Conservation (phyloP, 2,113 vertebrate genomes). For the Haplochromis vanheusdeni region DNA sequence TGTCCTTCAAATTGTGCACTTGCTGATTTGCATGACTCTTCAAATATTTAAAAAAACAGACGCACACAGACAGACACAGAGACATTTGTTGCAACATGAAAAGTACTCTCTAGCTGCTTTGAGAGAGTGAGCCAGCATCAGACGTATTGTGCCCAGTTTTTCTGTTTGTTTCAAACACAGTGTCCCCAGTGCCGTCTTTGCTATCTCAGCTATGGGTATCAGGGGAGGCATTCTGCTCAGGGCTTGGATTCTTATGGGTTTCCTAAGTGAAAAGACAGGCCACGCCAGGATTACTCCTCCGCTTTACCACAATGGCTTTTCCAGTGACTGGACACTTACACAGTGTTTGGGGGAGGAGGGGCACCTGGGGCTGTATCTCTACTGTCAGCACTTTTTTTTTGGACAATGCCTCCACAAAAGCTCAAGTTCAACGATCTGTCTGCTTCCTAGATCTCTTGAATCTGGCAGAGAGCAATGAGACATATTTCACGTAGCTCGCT, state of each 20-base stretch:
- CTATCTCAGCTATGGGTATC: constrained; percentile 57
- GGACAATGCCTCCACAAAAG: constrained; percentile 26
- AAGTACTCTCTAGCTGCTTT: background rate
- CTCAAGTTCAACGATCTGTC: constrained; percentile 1
- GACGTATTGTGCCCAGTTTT: constrained; percentile 31
- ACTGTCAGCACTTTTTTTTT: constrained; percentile 39
- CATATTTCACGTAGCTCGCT: constrained; percentile 9
- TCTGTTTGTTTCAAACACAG: constrained; percentile 52
- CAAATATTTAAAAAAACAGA: background rate
- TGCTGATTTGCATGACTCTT: background rate
- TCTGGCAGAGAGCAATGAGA: constrained; percentile 1
- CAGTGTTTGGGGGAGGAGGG: background rate
- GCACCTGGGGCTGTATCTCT: background rate
- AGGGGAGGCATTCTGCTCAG: constrained; percentile 56
- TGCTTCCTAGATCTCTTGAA: constrained; percentile 30
- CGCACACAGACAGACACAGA: background rate
- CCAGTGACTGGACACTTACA: constrained; percentile 50
- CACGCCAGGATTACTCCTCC: constrained; percentile 31
- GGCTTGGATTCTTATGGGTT: constrained; percentile 54
- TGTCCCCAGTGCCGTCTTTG: constrained; percentile 29
- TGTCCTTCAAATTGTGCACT: constrained; percentile 8
- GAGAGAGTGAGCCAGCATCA: constrained; percentile 22
- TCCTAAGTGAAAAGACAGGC: constrained; percentile 67
- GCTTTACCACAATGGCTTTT: constrained; percentile 59
- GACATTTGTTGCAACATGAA: background rate